A percentile compares a stretch with the other conserved stretches of the same genome.
These are phyloP conservation scores for Dallia pectoralis DNA, from an alignment of 2,797 vertebrate genomes.

Conservation along the genomic window DNA sequence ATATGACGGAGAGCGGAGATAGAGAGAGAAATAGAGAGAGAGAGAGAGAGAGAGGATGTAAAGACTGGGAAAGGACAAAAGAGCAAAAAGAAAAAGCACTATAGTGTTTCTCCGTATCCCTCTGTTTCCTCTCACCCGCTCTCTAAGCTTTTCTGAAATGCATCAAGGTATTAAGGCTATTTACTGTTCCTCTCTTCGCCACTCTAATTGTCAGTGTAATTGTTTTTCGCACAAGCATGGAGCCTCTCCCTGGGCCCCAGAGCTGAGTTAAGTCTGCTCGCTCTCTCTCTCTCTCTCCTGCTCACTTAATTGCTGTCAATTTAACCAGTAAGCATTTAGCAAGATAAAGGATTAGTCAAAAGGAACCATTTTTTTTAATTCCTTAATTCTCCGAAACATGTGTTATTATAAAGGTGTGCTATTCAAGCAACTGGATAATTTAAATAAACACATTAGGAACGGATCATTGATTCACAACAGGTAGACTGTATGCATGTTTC, in stretches of 20 bases:
- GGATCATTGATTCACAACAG: neutral
- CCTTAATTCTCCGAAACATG: slow-evolving; percentile 19
- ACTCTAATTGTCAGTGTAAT: slow-evolving; percentile 63
- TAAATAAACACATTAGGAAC: neutral
- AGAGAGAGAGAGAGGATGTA: slow-evolving; percentile 1
- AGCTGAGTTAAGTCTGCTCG: slow-evolving; percentile 42
- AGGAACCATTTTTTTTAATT: slow-evolving; percentile 16
- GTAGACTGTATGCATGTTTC: neutral
- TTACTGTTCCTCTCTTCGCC: slow-evolving; percentile 52
- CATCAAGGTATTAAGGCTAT: slow-evolving; percentile 56
- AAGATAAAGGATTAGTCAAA: slow-evolving; percentile 56
- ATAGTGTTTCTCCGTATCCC: slow-evolving; percentile 17
- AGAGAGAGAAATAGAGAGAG: neutral
- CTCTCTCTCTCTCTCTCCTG: slow-evolving; percentile 40
- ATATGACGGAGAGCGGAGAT: neutral
- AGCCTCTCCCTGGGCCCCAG: slow-evolving; percentile 49
- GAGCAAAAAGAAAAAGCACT: neutral
- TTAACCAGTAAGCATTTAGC: slow-evolving; percentile 58
- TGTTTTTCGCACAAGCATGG: slow-evolving; percentile 53
- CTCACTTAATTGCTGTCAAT: slow-evolving; percentile 62
- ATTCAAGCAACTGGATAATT: neutral
- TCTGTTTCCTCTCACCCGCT: slow-evolving; percentile 14
- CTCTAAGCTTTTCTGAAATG: slow-evolving; percentile 52
- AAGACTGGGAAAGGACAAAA: slow-evolving; percentile 1
- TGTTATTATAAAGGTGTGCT: neutral